Conservation (phyloP, 2,888 invertebrate genomes). For the Capitulum mitella region DNA sequence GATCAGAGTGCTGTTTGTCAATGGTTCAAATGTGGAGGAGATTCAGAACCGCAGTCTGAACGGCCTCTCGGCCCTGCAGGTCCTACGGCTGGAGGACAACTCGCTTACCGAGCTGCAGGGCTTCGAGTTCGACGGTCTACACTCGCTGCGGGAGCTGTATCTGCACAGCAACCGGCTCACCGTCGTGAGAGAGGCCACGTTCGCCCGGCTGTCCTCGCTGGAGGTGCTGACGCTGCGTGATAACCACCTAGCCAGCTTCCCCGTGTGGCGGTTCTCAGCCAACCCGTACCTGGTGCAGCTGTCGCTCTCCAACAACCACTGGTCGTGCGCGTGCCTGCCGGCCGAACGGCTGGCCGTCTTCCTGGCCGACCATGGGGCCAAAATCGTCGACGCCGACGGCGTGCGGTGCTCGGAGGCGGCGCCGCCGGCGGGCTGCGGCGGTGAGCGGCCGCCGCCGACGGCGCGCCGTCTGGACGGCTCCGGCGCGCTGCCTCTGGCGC, state of each 20-base stretch:
- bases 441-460: constrained; percentile 52
- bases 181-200: constrained; percentile 76
- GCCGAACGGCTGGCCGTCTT: constrained; percentile 65
- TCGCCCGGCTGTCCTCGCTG: constrained; percentile 67
- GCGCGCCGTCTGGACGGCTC: constrained; percentile 44
- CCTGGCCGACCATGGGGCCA: constrained; percentile 67
- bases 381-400: constrained; percentile 68
- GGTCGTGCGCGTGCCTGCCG: constrained; percentile 86
- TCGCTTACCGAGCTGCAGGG: constrained; percentile 69
- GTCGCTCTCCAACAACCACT: constrained; percentile 72
- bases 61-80: constrained; percentile 67
- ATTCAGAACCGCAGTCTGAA: constrained; percentile 86
- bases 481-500: constrained; percentile 68
- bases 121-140: constrained; percentile 71
- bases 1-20: constrained; percentile 74
- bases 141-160: constrained; percentile 74
- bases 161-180: constrained; percentile 76
- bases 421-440: constrained; percentile 46
- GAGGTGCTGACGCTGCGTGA: constrained; percentile 77
- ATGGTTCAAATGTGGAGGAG: constrained; percentile 75
- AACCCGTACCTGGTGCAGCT: constrained; percentile 83
- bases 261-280: constrained; percentile 70
- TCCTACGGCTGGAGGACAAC: constrained; percentile 82
- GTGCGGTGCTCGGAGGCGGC: constrained; percentile 61
- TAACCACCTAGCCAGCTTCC: constrained; percentile 71